A percentile compares a stretch with the other conserved stretches of the same genome.
Conservation (phyloP, 2,797 vertebrate genomes). For the Syngnathus acus region DNA sequence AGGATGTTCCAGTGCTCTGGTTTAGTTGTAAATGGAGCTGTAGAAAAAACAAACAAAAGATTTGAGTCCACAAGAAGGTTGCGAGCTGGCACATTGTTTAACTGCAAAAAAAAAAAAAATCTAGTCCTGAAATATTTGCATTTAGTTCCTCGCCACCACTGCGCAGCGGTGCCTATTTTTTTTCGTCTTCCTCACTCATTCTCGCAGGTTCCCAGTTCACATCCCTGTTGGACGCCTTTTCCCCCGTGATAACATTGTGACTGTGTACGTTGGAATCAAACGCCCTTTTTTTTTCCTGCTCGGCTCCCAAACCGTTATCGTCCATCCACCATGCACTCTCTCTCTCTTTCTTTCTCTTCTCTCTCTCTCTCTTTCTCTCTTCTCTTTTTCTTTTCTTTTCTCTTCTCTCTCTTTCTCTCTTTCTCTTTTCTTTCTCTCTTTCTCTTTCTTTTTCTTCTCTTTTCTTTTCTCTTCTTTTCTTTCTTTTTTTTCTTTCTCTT, state of each 20-base stretch:
- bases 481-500: too few species aligned
- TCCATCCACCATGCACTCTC: conserved; percentile 43
- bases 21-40: conserved; percentile 65
- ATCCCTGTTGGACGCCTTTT: conserved; percentile 56
- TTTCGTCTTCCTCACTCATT: conserved; percentile 22
- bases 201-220: conserved; percentile 33
- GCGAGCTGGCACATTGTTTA: conserved; percentile 60
- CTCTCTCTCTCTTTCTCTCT: too few species aligned
- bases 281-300: conserved; percentile 50
- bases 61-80: conserved; percentile 50
- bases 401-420: too few species aligned
- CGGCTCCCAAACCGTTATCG: conserved; percentile 53
- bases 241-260: conserved; percentile 71
- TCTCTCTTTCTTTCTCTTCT: conserved; percentile 21
- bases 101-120: conserved; percentile 9
- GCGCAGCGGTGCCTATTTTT: neutral
- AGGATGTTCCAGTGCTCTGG: conserved; percentile 56
- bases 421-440: too few species aligned
- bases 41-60: conserved; percentile 68
- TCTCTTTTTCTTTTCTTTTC: too few species aligned
- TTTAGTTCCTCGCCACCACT: neutral
- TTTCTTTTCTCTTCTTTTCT: too few species aligned
- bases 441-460: too few species aligned
- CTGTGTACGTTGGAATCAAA: conserved; percentile 62
- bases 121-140: neutral